A percentile compares a stretch with the other conserved stretches of the same genome.
Conservation (phyloP, 2,113 vertebrate species). For the Cyphomyrus plagiostoma region DNA sequence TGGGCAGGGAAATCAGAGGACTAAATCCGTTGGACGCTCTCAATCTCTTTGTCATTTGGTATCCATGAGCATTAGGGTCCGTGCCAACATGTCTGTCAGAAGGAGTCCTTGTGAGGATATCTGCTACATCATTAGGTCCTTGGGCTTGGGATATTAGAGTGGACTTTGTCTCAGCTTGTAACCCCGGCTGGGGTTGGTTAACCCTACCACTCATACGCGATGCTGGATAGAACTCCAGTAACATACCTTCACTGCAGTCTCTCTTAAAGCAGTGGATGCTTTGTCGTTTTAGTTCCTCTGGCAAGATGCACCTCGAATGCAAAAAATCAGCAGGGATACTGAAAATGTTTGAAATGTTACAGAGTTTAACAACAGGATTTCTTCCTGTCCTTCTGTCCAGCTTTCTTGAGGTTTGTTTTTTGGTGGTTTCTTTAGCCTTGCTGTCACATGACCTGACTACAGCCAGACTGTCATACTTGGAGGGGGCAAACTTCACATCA, state of each 20-base stretch:
- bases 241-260: neutral
- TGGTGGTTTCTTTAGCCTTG: neutral
- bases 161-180: neutral
- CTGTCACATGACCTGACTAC: neutral
- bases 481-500: neutral
- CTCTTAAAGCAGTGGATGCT: conserved; percentile 13
- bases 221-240: neutral
- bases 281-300: conserved; percentile 12
- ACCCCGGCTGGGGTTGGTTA: neutral
- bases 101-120: neutral
- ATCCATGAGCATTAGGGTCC: neutral
- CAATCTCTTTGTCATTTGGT: neutral
- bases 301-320: neutral
- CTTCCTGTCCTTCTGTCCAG: neutral
- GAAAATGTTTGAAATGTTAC: conserved; percentile 4
- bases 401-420: neutral
- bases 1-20: neutral
- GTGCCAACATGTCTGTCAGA: neutral
- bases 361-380: conserved; percentile 12
- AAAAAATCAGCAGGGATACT: neutral
- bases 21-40: neutral
- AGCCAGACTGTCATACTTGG: neutral
- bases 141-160: neutral
- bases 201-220: neutral
- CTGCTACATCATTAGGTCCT: neutral